Evolutionary conservation across 2,113 vertebrate species (phyloP).

Genomic region (Seriola dumerili): DNA sequence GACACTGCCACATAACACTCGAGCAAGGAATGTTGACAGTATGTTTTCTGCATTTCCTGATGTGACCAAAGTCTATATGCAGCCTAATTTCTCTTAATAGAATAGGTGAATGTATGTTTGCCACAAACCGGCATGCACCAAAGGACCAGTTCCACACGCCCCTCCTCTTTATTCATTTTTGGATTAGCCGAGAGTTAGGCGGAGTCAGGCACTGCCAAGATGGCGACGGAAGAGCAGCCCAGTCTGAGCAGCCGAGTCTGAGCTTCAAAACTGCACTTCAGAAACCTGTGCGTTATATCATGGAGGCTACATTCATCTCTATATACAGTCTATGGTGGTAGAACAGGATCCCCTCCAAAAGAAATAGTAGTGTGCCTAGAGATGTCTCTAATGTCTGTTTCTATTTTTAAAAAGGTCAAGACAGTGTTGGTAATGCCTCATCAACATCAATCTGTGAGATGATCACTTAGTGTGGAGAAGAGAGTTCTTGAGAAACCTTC

Average conservation of each 20-base stretch:
- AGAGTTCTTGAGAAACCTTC: background rate
- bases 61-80: background rate
- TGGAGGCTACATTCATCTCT: no score
- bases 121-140: no score
- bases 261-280: no score
- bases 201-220: no score
- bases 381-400: constrained; percentile 42
- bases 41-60: background rate
- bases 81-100: background rate
- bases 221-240: no score
- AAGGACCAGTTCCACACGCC: no score
- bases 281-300: no score
- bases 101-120: background rate
- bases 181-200: no score
- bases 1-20: background rate
- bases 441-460: constrained; percentile 36
- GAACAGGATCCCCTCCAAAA: constrained; percentile 13
- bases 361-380: constrained; percentile 9
- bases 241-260: no score
- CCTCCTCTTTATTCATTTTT: no score
- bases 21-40: background rate
- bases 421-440: constrained; percentile 30
- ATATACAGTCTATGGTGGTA: background rate
- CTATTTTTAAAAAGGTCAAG: constrained; percentile 61
- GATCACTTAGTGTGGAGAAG: constrained; percentile 22